phyloP scores from a whole-genome alignment of 2,888 invertebrate genomes.

The Empis livida region DNA sequence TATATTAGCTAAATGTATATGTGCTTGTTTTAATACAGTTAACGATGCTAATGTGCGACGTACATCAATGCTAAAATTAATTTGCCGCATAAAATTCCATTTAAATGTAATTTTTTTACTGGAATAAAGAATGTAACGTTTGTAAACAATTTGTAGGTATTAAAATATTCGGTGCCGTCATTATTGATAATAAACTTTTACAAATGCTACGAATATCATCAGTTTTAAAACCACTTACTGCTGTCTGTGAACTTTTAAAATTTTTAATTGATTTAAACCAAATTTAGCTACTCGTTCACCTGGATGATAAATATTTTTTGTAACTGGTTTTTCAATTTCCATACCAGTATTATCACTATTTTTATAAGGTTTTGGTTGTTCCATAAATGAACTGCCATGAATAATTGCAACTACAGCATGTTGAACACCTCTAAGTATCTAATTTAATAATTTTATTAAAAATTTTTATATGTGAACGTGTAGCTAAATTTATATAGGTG shows the following conservation, averaged over 20 bases:
- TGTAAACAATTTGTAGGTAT: conserved; percentile 73
- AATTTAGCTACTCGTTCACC: conserved; percentile 48
- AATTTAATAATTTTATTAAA: conserved; percentile 10
- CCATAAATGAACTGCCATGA: conserved; percentile 53
- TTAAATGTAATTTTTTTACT: conserved; percentile 50
- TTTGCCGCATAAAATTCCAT: conserved; percentile 56
- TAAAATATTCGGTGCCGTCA: conserved; percentile 75
- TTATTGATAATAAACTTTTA: conserved; percentile 68
- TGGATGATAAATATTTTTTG: conserved; percentile 36
- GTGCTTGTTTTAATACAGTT: conserved; percentile 72
- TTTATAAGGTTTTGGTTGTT: conserved; percentile 29
- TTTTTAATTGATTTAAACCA: conserved; percentile 61
- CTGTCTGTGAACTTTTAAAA: conserved; percentile 49
- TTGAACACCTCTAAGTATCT: conserved; percentile 80
- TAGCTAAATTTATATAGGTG: too few relatives aligned
- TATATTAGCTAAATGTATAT: conserved; percentile 52
- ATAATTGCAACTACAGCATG: conserved; percentile 64
- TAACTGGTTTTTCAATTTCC: conserved; percentile 5
- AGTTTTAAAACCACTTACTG: conserved; percentile 58
- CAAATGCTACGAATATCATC: conserved; percentile 64
- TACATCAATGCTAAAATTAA: conserved; percentile 65
- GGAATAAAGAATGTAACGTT: too few relatives aligned
- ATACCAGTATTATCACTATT: too few relatives aligned
- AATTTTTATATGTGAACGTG: too few relatives aligned
- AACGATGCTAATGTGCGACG: conserved; percentile 77